Evolutionary conservation across 2,797 vertebrate genomes (phyloP).

Genomic region (Philypnodon macrostomus): DNA sequence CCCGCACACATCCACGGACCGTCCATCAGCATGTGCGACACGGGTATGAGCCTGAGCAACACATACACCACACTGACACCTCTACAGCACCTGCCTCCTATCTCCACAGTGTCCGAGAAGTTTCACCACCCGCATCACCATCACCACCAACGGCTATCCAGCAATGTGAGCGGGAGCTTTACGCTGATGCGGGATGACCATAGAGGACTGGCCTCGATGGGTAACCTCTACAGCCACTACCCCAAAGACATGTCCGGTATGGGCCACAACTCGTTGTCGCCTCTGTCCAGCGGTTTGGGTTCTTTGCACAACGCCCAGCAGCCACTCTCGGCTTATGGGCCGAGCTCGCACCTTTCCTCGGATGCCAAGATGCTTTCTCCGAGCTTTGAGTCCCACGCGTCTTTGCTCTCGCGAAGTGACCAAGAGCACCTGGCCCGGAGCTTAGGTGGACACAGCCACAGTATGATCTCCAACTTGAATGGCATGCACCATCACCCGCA

Average conservation of each 20-base stretch:
- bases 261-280: constrained; percentile 89
- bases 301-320: constrained; percentile 90
- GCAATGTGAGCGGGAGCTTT: constrained; percentile 93
- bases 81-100: constrained; percentile 93
- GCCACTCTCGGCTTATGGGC: constrained; percentile 85
- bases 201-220: constrained; percentile 88
- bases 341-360: constrained; percentile 83
- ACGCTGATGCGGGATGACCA: constrained; percentile 94
- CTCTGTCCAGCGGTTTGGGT: constrained; percentile 88
- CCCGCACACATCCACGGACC: constrained; percentile 84
- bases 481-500: constrained; percentile 88
- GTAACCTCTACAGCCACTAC: constrained; percentile 92
- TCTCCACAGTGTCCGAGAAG: constrained; percentile 94
- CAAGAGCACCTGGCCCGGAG: constrained; percentile 88
- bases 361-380: constrained; percentile 90
- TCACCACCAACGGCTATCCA: constrained; percentile 85
- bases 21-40: constrained; percentile 96
- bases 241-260: constrained; percentile 92
- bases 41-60: constrained; percentile 89
- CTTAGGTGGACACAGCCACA: constrained; percentile 83
- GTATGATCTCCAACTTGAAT: constrained; percentile 87
- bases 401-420: constrained; percentile 90
- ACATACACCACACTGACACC: constrained; percentile 94
- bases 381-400: constrained; percentile 91
- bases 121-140: constrained; percentile 85